A percentile compares a stretch with the other conserved stretches of the same genome.
Conservation (phyloP, 2,888 invertebrate species). For the Cynaeus angustus region DNA sequence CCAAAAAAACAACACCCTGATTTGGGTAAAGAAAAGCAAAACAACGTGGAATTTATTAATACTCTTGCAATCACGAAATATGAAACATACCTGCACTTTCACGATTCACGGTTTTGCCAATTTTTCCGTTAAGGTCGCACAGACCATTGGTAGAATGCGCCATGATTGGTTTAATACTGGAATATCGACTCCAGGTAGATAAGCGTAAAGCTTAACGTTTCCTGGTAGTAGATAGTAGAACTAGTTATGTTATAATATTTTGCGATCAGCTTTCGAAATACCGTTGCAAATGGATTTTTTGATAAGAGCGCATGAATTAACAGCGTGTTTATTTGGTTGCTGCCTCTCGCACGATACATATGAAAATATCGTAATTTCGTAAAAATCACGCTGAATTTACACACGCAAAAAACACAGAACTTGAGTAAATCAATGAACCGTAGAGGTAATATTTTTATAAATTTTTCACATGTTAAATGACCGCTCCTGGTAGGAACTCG, state of each 20-base stretch:
- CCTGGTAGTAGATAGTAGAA: background rate
- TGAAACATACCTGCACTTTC: constrained; percentile 31
- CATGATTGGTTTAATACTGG: constrained; percentile 5
- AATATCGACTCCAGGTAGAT: constrained; percentile 11
- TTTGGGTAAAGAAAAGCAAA: background rate
- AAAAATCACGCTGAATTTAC: no score
- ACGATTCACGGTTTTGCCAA: background rate
- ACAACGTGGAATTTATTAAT: no score
- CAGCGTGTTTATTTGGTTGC: constrained; percentile 32
- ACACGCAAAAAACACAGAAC: no score
- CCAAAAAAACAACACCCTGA: constrained; percentile 15
- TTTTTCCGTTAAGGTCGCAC: constrained; percentile 3
- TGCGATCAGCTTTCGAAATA: constrained; percentile 24
- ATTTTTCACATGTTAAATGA: no score
- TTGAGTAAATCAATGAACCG: no score
- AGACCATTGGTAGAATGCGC: background rate
- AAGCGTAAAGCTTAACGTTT: constrained; percentile 5
- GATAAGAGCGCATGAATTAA: constrained; percentile 27
- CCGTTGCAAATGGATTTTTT: constrained; percentile 8
- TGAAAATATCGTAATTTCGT: no score
- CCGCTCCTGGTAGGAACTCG: no score
- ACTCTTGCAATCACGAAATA: background rate
- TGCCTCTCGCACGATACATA: background rate
- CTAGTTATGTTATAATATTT: constrained; percentile 5
- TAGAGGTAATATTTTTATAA: no score